These are phyloP conservation scores for Beroe forskalii DNA, from an alignment of 37 sponge, comb jelly and placozoan species.

Conservation along the genomic window DNA sequence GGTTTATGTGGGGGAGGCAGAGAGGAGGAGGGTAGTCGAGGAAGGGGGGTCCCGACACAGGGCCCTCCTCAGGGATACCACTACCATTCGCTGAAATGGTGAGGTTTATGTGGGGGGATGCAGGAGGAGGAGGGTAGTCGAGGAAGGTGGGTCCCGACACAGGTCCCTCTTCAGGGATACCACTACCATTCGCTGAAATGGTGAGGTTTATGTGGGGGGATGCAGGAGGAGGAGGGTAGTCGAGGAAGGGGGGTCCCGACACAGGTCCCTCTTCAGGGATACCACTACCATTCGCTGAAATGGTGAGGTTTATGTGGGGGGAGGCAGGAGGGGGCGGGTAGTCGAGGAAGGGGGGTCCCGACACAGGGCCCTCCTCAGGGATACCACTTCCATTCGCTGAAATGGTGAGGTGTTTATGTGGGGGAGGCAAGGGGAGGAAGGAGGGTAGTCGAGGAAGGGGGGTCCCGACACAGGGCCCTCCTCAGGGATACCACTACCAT, in stretches of 20 bases:
- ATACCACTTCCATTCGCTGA: constrained; percentile 10
- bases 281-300: not conserved
- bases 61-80: constrained; percentile 12
- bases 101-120: not conserved
- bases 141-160: not conserved
- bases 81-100: not conserved
- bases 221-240: constrained; percentile 12
- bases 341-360: not conserved
- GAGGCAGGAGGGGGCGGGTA: constrained; percentile 16
- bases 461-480: not conserved
- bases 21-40: constrained; percentile 4
- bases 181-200: not conserved
- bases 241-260: not conserved
- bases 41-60: not conserved
- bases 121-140: constrained; percentile 16
- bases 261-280: constrained; percentile 29
- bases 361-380: not conserved
- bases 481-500: constrained; percentile 9
- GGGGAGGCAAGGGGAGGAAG: too few species aligned
- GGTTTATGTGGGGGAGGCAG: too few species aligned
- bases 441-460: constrained; percentile 4
- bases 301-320: not conserved
- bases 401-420: not conserved
- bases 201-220: not conserved
- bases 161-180: constrained; percentile 26